Evolutionary conservation across 2,888 invertebrate species (phyloP).

Genomic region (Apotomis turbidana): DNA sequence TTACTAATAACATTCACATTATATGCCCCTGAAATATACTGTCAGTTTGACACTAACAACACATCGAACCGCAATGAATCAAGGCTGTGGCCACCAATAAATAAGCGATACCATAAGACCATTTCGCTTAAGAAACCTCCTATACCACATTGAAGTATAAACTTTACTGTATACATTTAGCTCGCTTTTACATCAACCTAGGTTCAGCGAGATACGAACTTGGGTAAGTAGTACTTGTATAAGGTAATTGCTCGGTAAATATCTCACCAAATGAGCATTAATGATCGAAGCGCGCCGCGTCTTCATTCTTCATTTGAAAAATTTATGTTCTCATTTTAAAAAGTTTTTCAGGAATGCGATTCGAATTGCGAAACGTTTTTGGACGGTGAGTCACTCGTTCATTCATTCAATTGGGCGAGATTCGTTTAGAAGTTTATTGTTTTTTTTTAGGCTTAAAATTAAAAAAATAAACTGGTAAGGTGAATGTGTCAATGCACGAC

Average conservation of each 20-base stretch:
- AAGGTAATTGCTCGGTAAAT: constrained; percentile 77
- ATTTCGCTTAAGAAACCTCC: not conserved
- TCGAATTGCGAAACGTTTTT: constrained; percentile 46
- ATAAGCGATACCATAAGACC: constrained; percentile 57
- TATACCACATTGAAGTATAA: constrained; percentile 3
- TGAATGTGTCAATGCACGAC: too few relatives aligned
- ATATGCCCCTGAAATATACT: constrained; percentile 51
- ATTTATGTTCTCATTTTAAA: constrained; percentile 65
- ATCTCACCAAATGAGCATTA: constrained; percentile 71
- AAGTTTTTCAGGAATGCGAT: constrained; percentile 57
- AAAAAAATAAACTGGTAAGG: too few relatives aligned
- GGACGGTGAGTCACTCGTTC: constrained; percentile 21
- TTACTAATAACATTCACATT: constrained; percentile 41
- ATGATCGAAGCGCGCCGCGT: constrained; percentile 61
- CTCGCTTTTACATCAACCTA: not conserved
- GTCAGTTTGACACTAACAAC: constrained; percentile 67
- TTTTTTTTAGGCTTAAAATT: not conserved
- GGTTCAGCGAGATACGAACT: not conserved
- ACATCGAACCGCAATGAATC: constrained; percentile 64
- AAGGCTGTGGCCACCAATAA: constrained; percentile 60
- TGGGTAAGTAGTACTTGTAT: constrained; percentile 37
- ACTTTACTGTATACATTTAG: not conserved
- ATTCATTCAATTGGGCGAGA: not conserved
- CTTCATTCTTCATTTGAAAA: constrained; percentile 67
- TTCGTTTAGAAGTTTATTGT: not conserved